A percentile compares a stretch with the other conserved stretches of the same genome.
Conservation (phyloP, 2,888 invertebrate species). For the Fabriciana adippe region DNA sequence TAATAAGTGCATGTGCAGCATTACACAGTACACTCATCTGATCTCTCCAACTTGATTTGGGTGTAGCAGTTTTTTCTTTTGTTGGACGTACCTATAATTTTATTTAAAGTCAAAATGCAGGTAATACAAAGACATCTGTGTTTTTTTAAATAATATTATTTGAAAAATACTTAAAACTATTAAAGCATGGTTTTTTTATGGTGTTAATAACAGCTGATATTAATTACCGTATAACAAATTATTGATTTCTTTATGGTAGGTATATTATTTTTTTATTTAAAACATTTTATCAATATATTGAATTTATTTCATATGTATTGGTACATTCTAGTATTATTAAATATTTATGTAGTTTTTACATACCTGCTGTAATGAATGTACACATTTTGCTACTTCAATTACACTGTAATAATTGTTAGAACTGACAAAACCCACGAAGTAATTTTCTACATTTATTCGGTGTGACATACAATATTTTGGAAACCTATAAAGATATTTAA, state of each 20-base stretch:
- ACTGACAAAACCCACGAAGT: constrained; percentile 56
- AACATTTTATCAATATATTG: no score
- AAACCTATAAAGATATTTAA: constrained; percentile 53
- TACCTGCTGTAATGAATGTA: constrained; percentile 71
- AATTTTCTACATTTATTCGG: constrained; percentile 59
- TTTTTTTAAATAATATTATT: background rate
- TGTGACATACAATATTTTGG: constrained; percentile 70
- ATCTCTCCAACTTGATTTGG: constrained; percentile 69
- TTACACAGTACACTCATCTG: constrained; percentile 62
- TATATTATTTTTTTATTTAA: no score
- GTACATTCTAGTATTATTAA: no score
- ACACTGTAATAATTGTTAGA: constrained; percentile 60
- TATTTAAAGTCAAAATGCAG: background rate
- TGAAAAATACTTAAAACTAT: no score
- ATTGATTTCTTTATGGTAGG: no score
- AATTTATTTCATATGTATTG: no score
- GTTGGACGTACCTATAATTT: constrained; percentile 60
- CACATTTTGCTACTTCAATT: constrained; percentile 71
- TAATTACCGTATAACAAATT: no score
- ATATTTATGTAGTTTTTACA: background rate
- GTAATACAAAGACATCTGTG: background rate
- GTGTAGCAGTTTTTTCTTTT: constrained; percentile 64
- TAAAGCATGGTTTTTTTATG: no score
- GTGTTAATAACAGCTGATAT: no score
- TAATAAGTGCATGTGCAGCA: constrained; percentile 59